Base-by-base conservation (phyloP, 2,888 invertebrate species). In the Euplexia lucipara region DNA sequence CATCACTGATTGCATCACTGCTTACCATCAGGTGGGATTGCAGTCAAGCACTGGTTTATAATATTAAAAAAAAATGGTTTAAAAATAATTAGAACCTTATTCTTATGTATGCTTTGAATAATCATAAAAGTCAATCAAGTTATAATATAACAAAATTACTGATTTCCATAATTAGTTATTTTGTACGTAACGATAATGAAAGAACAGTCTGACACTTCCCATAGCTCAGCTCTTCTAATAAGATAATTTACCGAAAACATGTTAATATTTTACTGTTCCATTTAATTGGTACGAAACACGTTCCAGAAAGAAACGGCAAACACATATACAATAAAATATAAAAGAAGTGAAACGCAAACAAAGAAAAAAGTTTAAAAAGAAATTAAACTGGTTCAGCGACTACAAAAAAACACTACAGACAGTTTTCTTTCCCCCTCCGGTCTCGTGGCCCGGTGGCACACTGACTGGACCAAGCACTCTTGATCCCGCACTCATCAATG, bases 361-460 rank as follows among this genome's bases (percentile, higher is more conserved):
- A 65, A 58, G 39, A 62, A 70, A 64, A 59, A 60, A 32, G 47
- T 39, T 64, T 30, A 49, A 66, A 63, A 71, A 73, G 34, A 58
- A 67, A 70, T 63, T 41, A 66, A 78, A 81, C 81, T 63, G 56
- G 75, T 78, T 82, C 44, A 56, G 30, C 16, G 58, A 72, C 42
- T 68, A 75, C 63, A 78, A 81, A 71, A n/a, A 69, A 81, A 39
- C 53, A 61, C 60, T 64, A 48, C 62, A 70, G 64, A 74, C 64
- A 72, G 78, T 79, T 81, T 81, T 65, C 81, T 72, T 82, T 83
- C 83, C 80, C 84, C 86, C 86, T 83, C 84, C 80, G 57, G 70
- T 64, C 69, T 64, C 65, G 68, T 89, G 89, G 83, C 91, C 93
- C 88, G 87, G 87, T 94, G 90, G 89, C 94, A 89, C 88, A 93